These are phyloP conservation scores for Microtus obscurus DNA, from an alignment of 2,797 vertebrate species.

Conservation along the genomic window DNA sequence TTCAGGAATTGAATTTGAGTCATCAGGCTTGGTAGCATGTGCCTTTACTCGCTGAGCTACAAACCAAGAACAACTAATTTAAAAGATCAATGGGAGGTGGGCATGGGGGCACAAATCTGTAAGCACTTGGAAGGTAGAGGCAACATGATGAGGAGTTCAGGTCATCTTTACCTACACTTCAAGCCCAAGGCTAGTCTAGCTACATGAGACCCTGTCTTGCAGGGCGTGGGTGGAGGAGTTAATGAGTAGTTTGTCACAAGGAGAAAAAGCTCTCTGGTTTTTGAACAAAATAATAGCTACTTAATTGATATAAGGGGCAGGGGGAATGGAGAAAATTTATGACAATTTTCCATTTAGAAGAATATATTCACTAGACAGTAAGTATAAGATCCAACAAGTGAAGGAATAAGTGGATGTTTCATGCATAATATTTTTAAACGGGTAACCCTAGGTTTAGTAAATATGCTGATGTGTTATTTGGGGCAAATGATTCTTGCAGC, in stretches of 20 bases:
- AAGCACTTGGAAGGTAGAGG: background rate
- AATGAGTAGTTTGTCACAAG: constrained; percentile 3
- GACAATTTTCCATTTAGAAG: constrained; percentile 29
- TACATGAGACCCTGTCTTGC: background rate
- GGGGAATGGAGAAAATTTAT: background rate
- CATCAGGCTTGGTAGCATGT: background rate
- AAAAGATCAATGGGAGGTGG: background rate
- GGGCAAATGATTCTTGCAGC: background rate
- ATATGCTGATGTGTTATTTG: constrained; percentile 31
- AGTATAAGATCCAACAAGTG: background rate
- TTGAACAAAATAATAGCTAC: constrained; percentile 29
- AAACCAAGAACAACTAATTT: background rate
- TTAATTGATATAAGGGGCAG: background rate
- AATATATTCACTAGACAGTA: background rate
- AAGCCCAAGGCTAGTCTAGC: background rate
- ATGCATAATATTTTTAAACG: background rate
- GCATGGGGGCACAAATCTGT: background rate
- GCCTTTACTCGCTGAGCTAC: background rate
- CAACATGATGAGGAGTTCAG: background rate
- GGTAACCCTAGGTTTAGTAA: constrained; percentile 28
- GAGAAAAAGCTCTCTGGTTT: constrained; percentile 19
- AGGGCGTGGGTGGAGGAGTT: background rate
- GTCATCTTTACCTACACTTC: background rate
- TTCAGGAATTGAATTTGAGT: background rate
- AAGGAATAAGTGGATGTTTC: background rate